These are phyloP conservation scores for Megaptera novaeangliae DNA, from an alignment of 2,113 vertebrate genomes.

Conservation along the genomic window DNA sequence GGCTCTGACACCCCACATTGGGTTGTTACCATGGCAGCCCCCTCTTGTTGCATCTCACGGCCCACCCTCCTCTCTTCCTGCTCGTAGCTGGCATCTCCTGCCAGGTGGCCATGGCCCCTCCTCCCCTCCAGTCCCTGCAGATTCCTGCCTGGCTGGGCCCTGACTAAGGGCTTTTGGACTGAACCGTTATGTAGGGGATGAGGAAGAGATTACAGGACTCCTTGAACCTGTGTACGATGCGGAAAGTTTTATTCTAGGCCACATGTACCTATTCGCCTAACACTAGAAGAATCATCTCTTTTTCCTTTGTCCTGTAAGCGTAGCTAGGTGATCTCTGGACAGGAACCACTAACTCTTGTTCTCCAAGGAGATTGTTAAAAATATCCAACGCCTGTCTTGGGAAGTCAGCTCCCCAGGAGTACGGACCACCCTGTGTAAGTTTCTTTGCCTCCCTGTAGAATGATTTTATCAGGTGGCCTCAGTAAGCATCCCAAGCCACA, in stretches of 20 bases:
- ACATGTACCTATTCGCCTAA: not conserved
- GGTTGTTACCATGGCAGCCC: not conserved
- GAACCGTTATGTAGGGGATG: rapidly evolving
- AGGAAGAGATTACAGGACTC: no score
- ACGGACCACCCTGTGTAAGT: not conserved
- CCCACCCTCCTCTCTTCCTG: not conserved
- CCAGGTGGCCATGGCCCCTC: not conserved
- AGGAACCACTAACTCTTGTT: no score
- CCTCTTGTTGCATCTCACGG: rapidly evolving
- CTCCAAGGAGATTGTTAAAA: not conserved
- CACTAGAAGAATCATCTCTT: not conserved
- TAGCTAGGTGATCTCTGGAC: not conserved
- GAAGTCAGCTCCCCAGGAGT: not conserved
- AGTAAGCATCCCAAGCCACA: rapidly evolving
- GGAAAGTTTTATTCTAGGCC: not conserved
- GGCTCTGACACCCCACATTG: not conserved
- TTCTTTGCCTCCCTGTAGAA: not conserved
- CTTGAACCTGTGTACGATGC: not conserved
- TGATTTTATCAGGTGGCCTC: not conserved
- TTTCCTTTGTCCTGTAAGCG: not conserved
- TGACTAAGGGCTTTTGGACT: not conserved
- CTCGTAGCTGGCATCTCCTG: rapidly evolving
- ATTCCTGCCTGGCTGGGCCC: not conserved
- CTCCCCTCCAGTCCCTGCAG: not conserved
- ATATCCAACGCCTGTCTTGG: rapidly evolving